Conservation (phyloP, 92 coral and sea anemone genomes). For the Isaurus tuberculatus region DNA sequence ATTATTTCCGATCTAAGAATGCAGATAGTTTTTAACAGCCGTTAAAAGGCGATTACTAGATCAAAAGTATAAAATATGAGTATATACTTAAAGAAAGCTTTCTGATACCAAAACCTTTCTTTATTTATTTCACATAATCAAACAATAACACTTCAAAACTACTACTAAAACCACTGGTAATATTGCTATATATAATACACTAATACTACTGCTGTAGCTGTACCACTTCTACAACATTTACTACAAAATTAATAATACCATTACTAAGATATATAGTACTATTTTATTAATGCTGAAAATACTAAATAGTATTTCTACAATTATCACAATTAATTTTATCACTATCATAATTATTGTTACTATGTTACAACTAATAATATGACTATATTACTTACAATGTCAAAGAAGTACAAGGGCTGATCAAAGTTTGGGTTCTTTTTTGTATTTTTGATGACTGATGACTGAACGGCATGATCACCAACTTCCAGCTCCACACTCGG, state of each 20-base stretch:
- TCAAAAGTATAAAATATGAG: no score
- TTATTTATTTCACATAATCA: no score
- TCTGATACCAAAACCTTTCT: no score
- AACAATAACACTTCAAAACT: no score
- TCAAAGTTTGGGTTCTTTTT: slow-evolving; percentile 96
- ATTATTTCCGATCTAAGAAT: no score
- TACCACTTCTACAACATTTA: neutral
- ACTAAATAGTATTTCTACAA: neutral
- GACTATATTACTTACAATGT: slow-evolving; percentile 71
- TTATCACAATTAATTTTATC: neutral
- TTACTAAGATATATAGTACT: neutral
- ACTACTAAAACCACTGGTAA: neutral
- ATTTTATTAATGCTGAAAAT: neutral
- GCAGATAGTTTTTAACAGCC: no score
- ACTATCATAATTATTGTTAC: neutral
- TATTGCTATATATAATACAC: neutral
- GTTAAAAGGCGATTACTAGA: no score
- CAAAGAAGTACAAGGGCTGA: slow-evolving; percentile 87
- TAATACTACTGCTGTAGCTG: no score
- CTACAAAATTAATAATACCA: neutral
- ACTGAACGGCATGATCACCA: slow-evolving; percentile 87
- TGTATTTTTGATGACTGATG: slow-evolving; percentile 82
- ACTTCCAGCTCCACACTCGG: slow-evolving; percentile 95
- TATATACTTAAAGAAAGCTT: no score
- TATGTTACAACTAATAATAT: neutral